Evolutionary conservation across 2,797 vertebrate genomes (phyloP), one percentile per base, ranked within the genome.

Genomic region (Apogon talboti): DNA sequence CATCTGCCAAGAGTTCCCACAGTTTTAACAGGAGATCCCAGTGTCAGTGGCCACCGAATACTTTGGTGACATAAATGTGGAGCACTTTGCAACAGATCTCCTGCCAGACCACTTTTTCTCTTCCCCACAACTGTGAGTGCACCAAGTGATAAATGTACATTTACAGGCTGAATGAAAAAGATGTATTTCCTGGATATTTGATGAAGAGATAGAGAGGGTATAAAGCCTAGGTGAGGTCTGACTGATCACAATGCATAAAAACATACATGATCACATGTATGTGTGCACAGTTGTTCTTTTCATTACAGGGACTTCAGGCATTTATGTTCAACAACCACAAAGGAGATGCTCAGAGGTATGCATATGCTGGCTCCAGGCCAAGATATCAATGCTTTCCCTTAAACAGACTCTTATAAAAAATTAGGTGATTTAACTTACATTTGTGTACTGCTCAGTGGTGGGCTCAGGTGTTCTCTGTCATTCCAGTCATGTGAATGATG

Each of bases 1-100:
- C 62, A 51, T 52, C 57, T 74, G 56, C 71, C 71, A 67, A 60
- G 69, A 60, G 80, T 87, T 91, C 83, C 75, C 88, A 86, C 79
- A 86, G 75, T 76, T 75, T 63, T 69, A 88, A 88, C 82, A 89
- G 72, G 76, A 83, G 53, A 81, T 85, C 81, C 71, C 69, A 84
- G 79, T 87, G 88, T 89, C 66, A 81, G 66, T 46, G 74, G 77
- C 72, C 71, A 71, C 55, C 37, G 69, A 80, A 90, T 77, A 82
- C 68, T 81, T 84, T 33, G 62, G 81, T 61, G 79, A 74, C 73
- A 84, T 70, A 84, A 85, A 90, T 72, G 67, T 86, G 57, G 74
- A 86, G 35, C 58, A 71, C 65, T 61, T 53, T 15, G 66, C 74
- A 68, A 87, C 79, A 89, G 87, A 91, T 91, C 81, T 66, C 24